These are phyloP conservation scores for Chrysopilus asiliformis DNA, from an alignment of 2,888 invertebrate genomes.

Conservation along the genomic window DNA sequence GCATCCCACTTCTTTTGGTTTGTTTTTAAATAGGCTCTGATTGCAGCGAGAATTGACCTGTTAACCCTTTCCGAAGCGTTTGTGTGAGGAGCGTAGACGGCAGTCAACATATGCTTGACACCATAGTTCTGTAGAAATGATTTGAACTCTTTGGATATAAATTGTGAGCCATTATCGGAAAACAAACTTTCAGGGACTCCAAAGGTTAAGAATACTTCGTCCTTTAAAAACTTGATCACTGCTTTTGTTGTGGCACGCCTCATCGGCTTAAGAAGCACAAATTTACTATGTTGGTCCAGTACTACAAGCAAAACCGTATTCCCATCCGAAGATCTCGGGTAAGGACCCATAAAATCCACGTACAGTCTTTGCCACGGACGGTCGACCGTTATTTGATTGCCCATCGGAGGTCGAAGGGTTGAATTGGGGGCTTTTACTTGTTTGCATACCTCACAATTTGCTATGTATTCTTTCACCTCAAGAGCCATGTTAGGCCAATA, in stretches of 20 bases:
- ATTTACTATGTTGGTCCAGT: conserved; percentile 11
- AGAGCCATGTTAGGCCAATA: conserved; percentile 11
- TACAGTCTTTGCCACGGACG: conserved; percentile 10
- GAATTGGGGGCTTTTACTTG: conserved; percentile 6
- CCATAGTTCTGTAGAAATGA: conserved; percentile 12
- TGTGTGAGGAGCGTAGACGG: conserved; percentile 22
- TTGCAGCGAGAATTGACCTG: too few relatives aligned
- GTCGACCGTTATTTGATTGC: conserved; percentile 3
- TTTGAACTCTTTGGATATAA: conserved; percentile 12
- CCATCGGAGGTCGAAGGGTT: conserved; percentile 9
- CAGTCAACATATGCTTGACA: conserved; percentile 13
- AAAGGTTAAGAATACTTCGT: conserved; percentile 18
- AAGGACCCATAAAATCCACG: too few relatives aligned
- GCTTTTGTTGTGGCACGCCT: conserved; percentile 3
- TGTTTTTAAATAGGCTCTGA: too few relatives aligned
- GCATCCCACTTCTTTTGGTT: too few relatives aligned
- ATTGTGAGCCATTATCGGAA: conserved; percentile 21
- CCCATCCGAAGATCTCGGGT: conserved; percentile 8
- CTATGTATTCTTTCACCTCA: conserved; percentile 9
- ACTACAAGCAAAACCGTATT: conserved; percentile 8
- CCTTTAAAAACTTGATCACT: conserved; percentile 7
- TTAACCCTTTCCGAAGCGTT: conserved; percentile 24
- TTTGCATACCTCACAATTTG: conserved; percentile 10
- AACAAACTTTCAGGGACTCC: conserved; percentile 18
- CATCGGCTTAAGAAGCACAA: conserved; percentile 6